phyloP scores from a whole-genome alignment of 1,140 invertebrate genomes.

The Magallana gigas region DNA sequence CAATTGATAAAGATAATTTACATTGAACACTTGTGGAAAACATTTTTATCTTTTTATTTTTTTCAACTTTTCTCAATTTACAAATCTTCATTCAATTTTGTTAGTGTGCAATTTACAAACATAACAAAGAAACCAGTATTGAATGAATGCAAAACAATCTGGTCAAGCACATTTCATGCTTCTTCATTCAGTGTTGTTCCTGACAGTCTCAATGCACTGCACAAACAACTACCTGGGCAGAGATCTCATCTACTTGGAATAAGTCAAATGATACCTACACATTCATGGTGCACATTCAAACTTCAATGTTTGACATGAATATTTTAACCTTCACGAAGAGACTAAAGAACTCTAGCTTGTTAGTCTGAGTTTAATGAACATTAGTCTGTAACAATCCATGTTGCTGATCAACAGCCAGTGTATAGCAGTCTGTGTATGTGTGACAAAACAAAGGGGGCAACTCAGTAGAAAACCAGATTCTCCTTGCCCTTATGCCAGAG shows the following conservation, averaged over 20 bases:
- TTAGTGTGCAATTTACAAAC: not conserved
- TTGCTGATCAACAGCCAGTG: slow-evolving; percentile 4
- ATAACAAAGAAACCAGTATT: not conserved
- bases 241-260: not conserved
- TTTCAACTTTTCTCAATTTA: too few relatives aligned
- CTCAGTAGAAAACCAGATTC: slow-evolving; percentile 65
- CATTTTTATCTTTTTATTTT: too few relatives aligned
- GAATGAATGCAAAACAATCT: slow-evolving; percentile 20
- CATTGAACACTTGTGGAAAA: too few relatives aligned
- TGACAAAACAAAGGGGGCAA: slow-evolving; percentile 30
- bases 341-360: slow-evolving; percentile 28
- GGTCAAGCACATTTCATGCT: slow-evolving; percentile 17
- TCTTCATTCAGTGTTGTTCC: not conserved
- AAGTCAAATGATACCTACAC: not conserved
- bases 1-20: too few relatives aligned
- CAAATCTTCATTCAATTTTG: not conserved
- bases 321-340: slow-evolving; percentile 1
- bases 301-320: not conserved
- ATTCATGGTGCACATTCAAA: not conserved
- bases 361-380: slow-evolving; percentile 33
- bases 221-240: not conserved
- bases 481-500: slow-evolving; percentile 71
- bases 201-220: not conserved
- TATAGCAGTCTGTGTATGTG: not conserved
- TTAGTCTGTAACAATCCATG: slow-evolving; percentile 31